Conservation (phyloP, 2,888 invertebrate genomes). For the Mayetiola destructor region DNA sequence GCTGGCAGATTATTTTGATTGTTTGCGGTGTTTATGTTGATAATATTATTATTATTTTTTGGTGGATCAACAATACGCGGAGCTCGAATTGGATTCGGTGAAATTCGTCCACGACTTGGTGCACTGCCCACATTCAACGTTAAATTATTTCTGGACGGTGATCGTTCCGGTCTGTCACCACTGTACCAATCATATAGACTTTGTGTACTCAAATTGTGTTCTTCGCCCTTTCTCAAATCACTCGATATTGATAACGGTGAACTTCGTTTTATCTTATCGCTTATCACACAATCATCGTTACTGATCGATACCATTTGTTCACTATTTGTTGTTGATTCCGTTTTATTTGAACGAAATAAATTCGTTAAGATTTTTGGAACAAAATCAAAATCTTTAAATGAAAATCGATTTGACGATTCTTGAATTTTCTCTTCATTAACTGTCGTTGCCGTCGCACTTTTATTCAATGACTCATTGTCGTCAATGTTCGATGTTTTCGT, state of each 20-base stretch:
- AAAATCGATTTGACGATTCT: constrained; percentile 19
- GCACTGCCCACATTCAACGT: not conserved
- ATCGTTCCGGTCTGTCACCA: not conserved
- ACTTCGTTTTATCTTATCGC: not conserved
- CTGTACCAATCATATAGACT: not conserved
- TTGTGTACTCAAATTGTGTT: not conserved
- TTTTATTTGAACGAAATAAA: constrained; percentile 21
- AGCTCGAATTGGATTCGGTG: constrained; percentile 2
- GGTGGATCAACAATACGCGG: not conserved
- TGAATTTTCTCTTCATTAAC: not conserved
- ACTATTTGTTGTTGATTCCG: not conserved
- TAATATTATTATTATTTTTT: not conserved
- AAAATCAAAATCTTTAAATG: constrained; percentile 35
- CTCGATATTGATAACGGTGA: not conserved
- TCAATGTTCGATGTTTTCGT: not conserved
- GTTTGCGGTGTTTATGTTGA: too few species aligned
- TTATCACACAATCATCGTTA: not conserved
- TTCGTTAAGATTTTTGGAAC: constrained; percentile 28
- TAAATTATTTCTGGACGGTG: not conserved
- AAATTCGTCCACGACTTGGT: not conserved
- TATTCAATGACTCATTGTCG: not conserved
- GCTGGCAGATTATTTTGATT: too few species aligned
- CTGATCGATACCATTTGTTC: not conserved
- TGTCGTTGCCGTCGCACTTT: not conserved
- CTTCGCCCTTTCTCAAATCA: not conserved